Evolutionary conservation across 2,888 invertebrate species (phyloP).

Genomic region (Galeopsomyia nigrocyanea): DNA sequence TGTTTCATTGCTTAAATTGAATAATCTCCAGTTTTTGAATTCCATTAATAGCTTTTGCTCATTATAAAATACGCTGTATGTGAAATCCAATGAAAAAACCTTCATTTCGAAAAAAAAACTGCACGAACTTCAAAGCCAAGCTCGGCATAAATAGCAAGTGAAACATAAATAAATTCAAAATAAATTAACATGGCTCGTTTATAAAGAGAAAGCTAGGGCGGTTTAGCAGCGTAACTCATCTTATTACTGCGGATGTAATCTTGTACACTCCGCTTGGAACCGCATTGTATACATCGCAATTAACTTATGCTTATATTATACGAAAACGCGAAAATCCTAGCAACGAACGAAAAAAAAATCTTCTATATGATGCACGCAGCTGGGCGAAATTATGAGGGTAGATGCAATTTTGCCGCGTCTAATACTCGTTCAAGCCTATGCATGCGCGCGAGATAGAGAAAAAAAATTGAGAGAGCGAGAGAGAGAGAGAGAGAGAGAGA

Average conservation of each 20-base stretch:
- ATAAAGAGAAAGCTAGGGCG: constrained; percentile 6
- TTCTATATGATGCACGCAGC: neutral
- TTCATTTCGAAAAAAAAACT: no score
- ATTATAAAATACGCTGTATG: no score
- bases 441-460: constrained; percentile 14
- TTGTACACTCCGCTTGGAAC: neutral
- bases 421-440: constrained; percentile 27
- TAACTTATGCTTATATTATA: neutral
- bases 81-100: no score
- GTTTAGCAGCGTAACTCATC: neutral
- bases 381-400: constrained; percentile 17
- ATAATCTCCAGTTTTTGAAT: no score
- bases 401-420: constrained; percentile 33
- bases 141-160: no score
- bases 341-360: neutral
- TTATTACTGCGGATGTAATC: constrained; percentile 19
- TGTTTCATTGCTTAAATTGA: no score
- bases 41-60: no score
- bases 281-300: constrained; percentile 15
- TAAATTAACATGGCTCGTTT: constrained; percentile 15
- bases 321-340: constrained; percentile 15
- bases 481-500: neutral
- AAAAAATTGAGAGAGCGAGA: neutral
- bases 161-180: neutral
- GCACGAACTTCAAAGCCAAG: no score